Percentiles rank a stretch among this genome's conserved stretches.
Evolutionary conservation across 2,888 invertebrate genomes (phyloP).

Genomic region (Arrhopalites spinosus): DNA sequence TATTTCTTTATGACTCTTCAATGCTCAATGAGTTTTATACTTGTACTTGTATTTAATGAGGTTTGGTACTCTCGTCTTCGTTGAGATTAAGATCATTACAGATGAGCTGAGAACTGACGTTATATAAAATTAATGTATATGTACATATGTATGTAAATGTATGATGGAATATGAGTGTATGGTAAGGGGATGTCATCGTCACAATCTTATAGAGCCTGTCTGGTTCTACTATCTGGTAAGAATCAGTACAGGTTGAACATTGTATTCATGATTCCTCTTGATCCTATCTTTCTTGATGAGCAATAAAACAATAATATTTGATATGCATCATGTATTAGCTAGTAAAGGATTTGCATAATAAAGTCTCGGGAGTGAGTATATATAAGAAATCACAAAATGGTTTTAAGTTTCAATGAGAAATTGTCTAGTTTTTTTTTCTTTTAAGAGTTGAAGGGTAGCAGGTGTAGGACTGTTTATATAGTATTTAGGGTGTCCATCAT

Average conservation of each 20-base stretch:
- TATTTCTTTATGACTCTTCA: too few relatives aligned
- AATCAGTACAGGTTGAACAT: background rate
- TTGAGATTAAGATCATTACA: too few relatives aligned
- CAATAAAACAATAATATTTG: slow-evolving; percentile 17
- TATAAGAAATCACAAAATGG: too few relatives aligned
- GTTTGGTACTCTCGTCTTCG: too few relatives aligned
- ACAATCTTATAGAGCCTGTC: background rate
- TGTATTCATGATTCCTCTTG: background rate
- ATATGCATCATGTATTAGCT: slow-evolving; percentile 15
- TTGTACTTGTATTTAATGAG: too few relatives aligned
- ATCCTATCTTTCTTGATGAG: slow-evolving; percentile 3
- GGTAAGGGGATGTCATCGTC: background rate
- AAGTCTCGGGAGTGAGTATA: too few relatives aligned
- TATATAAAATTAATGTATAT: background rate
- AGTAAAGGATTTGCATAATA: background rate
- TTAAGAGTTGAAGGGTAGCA: background rate
- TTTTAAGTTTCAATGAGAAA: background rate
- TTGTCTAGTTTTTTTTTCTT: background rate
- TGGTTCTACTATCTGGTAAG: background rate
- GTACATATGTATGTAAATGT: background rate
- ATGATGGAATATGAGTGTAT: too few relatives aligned
- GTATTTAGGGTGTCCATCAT: too few relatives aligned
- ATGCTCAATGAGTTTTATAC: too few relatives aligned
- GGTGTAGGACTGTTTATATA: too few relatives aligned
- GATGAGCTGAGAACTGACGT: background rate